These are phyloP conservation scores for Lymantria monacha DNA, from an alignment of 2,888 invertebrate species.

Conservation along the genomic window DNA sequence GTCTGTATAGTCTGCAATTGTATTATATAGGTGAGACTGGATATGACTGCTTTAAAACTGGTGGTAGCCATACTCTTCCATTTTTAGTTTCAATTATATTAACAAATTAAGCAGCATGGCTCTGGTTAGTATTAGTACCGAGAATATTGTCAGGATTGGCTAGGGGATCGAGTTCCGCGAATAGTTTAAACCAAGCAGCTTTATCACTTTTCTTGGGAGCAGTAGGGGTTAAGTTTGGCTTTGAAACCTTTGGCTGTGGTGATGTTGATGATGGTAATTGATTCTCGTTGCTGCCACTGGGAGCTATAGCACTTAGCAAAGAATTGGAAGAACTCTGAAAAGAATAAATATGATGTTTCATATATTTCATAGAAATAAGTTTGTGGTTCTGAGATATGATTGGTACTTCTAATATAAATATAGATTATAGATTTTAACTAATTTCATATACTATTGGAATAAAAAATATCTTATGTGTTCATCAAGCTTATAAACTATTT, in stretches of 20 bases:
- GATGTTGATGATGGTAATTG: conserved; percentile 30
- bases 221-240: conserved; percentile 29
- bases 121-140: conserved; percentile 69
- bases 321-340: conserved; percentile 55
- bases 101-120: conserved; percentile 70
- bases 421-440: too few relatives aligned
- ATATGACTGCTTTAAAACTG: too few relatives aligned
- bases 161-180: conserved; percentile 96
- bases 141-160: conserved; percentile 88
- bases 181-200: conserved; percentile 92
- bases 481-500: too few relatives aligned
- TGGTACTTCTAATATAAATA: too few relatives aligned
- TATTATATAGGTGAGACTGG: too few relatives aligned
- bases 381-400: too few relatives aligned
- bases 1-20: too few relatives aligned
- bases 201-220: conserved; percentile 80
- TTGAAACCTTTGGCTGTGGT: conserved; percentile 29
- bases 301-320: conserved; percentile 47
- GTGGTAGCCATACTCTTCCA: too few relatives aligned
- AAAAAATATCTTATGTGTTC: too few relatives aligned
- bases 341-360: neutral
- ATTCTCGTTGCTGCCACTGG: conserved; percentile 33
- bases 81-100: too few relatives aligned
- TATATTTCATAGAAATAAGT: neutral
- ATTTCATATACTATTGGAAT: too few relatives aligned